A percentile compares a stretch with the other conserved stretches of the same genome.
phyloP scores from a whole-genome alignment of 2,113 vertebrate genomes.

The Heterotis niloticus region DNA sequence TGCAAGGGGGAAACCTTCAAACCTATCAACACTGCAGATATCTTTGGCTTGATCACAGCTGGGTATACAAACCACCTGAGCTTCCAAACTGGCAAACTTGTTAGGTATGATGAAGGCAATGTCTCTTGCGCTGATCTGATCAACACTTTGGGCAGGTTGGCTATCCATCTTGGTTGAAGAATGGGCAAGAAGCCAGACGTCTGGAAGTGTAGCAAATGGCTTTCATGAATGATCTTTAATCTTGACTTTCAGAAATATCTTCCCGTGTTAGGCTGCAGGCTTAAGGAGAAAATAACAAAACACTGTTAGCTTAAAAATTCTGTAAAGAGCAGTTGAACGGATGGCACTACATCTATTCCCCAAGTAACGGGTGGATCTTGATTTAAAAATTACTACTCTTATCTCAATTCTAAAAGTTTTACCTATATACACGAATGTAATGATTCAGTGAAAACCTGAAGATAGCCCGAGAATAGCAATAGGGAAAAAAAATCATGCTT shows the following conservation, averaged over 20 bases:
- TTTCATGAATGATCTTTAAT: constrained; percentile 29
- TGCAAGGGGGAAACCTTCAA: constrained; percentile 4
- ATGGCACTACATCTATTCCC: constrained; percentile 35
- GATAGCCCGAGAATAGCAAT: neutral
- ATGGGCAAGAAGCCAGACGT: neutral
- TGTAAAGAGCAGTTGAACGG: constrained; percentile 49
- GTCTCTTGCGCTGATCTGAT: constrained; percentile 41
- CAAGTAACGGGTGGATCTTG: constrained; percentile 25
- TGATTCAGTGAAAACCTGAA: neutral
- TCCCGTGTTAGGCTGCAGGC: constrained; percentile 65
- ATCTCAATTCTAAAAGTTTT: neutral
- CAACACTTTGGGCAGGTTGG: neutral
- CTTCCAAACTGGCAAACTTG: constrained; percentile 33
- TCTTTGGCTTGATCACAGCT: constrained; percentile 21
- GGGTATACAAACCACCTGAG: constrained; percentile 66
- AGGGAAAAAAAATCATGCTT: neutral
- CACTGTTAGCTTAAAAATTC: constrained; percentile 67
- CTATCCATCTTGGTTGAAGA: constrained; percentile 1
- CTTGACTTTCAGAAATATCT: constrained; percentile 44
- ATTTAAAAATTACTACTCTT: neutral
- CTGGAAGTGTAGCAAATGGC: constrained; percentile 19
- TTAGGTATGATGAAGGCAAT: constrained; percentile 23
- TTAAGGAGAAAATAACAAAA: constrained; percentile 69
- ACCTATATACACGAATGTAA: neutral
- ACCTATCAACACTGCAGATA: constrained; percentile 29